phyloP scores from a whole-genome alignment of 2,888 invertebrate genomes.

The Diaperis boleti region DNA sequence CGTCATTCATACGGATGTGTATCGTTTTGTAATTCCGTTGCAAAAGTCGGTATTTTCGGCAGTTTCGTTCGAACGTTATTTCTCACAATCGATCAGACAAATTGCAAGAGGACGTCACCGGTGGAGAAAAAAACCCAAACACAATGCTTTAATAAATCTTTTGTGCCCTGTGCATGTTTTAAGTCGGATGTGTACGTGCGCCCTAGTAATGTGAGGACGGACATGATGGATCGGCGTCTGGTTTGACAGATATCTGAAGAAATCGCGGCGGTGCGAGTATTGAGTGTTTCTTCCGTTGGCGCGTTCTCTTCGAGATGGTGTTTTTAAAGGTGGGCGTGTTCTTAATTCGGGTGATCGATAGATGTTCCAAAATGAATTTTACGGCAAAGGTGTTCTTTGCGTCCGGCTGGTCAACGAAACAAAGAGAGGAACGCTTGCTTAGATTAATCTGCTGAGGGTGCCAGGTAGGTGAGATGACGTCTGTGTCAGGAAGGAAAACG shows the following conservation, averaged over 20 bases:
- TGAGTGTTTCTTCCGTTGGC: constrained; percentile 14
- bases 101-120: constrained; percentile 57
- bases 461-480: constrained; percentile 55
- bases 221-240: constrained; percentile 60
- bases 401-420: constrained; percentile 35
- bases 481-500: constrained; percentile 45
- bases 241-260: constrained; percentile 40
- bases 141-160: constrained; percentile 64
- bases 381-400: constrained; percentile 13
- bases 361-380: constrained; percentile 54
- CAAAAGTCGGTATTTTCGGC: constrained; percentile 21
- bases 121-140: constrained; percentile 51
- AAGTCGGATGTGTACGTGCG: constrained; percentile 58
- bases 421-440: constrained; percentile 47
- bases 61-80: constrained; percentile 42
- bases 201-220: constrained; percentile 61
- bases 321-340: constrained; percentile 59
- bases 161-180: constrained; percentile 61
- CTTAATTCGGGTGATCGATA: constrained; percentile 57
- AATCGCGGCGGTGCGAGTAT: constrained; percentile 6
- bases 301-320: constrained; percentile 24
- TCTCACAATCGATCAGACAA: constrained; percentile 63
- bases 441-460: constrained; percentile 54
- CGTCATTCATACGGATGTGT: constrained; percentile 60
- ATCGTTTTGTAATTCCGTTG: constrained; percentile 32